These are phyloP conservation scores for Leptopterna dolabrata DNA, from an alignment of 2,888 invertebrate genomes.

Conservation along the genomic window DNA sequence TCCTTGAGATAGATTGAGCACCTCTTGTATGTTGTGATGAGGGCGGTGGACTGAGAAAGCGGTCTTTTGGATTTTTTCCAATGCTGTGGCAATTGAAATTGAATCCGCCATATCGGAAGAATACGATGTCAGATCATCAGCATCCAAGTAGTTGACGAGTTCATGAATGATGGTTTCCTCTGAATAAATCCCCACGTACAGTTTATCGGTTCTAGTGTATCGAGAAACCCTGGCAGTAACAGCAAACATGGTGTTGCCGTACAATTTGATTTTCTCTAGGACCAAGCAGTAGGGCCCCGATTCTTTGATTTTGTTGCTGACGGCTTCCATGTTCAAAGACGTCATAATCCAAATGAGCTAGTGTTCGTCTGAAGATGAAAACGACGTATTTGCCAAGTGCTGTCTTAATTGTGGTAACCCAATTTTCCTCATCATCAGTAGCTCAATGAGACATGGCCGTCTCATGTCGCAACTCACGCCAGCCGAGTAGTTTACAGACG, in stretches of 20 bases:
- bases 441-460: neutral
- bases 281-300: too few species aligned
- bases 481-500: too few species aligned
- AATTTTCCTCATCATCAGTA: too few species aligned
- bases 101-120: neutral
- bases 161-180: slow-evolving; percentile 41
- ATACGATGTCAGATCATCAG: neutral
- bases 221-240: slow-evolving; percentile 3
- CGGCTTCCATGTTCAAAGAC: neutral
- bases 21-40: neutral
- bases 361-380: neutral
- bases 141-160: slow-evolving; percentile 5
- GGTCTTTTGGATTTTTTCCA: slow-evolving; percentile 13
- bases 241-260: slow-evolving; percentile 38
- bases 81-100: neutral
- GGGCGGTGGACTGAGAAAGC: neutral
- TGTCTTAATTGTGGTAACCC: slow-evolving; percentile 16
- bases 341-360: slow-evolving; percentile 19
- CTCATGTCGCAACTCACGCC: slow-evolving; percentile 13
- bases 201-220: too few species aligned
- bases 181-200: too few species aligned
- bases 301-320: too few species aligned
- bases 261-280: too few species aligned
- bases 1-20: neutral
- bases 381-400: neutral